Base-by-base conservation (phyloP, 1,140 invertebrate species). In the Brachionus manjavacas region DNA sequence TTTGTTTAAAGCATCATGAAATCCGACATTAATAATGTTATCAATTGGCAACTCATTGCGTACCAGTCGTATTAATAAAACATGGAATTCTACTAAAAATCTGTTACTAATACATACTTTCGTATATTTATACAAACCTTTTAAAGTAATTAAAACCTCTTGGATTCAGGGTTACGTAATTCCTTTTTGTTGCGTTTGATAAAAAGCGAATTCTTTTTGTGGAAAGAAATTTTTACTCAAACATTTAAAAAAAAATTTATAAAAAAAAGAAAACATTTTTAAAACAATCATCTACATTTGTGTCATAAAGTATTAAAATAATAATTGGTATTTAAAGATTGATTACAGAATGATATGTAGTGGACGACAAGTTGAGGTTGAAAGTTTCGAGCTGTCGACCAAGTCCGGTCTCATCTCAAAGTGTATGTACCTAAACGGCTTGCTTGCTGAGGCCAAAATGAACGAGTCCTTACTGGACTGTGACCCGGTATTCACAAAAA, bases 281-380 rank as follows among this genome's bases (percentile, higher is more conserved):
- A 2, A 41, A 16, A 74, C 16, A 46, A 4, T 43, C 8, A 41
- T 41, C n/a, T 16, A 39, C 12, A 70, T 4, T 70, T 31, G 66
- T 16, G 35, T 64, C 31, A 64, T 43, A 64, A 3, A 64, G 35
- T 41, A 7, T 81, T 20, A 52, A 20, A 80, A 28, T 81, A 20
- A 64, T 16, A 64, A 64, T 60, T 68, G 23, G 39, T 39, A 72
- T 72, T 39, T 72, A 64, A 20, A 81, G 79, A 46, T 81, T 28
- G 79, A 81, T 68, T 39, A 81, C 79, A 81, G 79, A 68, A 81
- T 81, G 79, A 81, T 81, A 81, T 81, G 79, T 68, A 81, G 64
- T 39, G 79, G 79, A 64, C 79, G 79, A 41, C 79, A 81, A 81
- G 79, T 81, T 64, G 79, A 81, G 60, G 52, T 81, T 39, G 79